Conservation (phyloP, 2,888 invertebrate species). For the Agrotis segetum region DNA sequence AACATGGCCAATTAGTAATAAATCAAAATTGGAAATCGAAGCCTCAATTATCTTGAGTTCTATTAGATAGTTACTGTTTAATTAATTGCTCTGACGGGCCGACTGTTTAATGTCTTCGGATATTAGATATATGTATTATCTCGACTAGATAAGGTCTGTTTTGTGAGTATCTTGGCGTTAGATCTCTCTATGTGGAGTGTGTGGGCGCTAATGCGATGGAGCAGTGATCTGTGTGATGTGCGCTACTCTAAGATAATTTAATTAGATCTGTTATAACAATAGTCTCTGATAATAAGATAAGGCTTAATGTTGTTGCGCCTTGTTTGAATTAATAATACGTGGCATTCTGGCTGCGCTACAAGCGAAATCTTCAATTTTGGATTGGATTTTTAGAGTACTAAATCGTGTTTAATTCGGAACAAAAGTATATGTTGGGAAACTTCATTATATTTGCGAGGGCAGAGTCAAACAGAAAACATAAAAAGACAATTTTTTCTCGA, state of each 20-base stretch:
- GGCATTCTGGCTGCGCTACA: too few species aligned
- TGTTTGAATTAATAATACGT: too few species aligned
- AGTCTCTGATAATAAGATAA: slow-evolving; percentile 1
- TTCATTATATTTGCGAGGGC: too few species aligned
- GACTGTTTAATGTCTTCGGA: slow-evolving; percentile 31
- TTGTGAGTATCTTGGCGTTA: slow-evolving; percentile 17
- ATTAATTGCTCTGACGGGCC: slow-evolving; percentile 56
- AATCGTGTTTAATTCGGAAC: too few species aligned
- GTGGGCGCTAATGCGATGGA: slow-evolving; percentile 43
- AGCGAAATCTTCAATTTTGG: too few species aligned
- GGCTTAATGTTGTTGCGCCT: neutral
- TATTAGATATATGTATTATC: slow-evolving; percentile 31
- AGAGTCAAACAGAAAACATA: too few species aligned
- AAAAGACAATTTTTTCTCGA: too few species aligned
- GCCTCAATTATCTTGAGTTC: slow-evolving; percentile 59
- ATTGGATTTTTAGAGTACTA: too few species aligned
- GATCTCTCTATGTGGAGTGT: slow-evolving; percentile 28
- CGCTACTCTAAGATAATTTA: slow-evolving; percentile 32
- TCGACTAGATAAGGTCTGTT: slow-evolving; percentile 18
- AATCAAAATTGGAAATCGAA: slow-evolving; percentile 61
- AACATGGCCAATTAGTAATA: slow-evolving; percentile 62
- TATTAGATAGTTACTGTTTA: slow-evolving; percentile 61
- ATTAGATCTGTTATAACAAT: slow-evolving; percentile 23
- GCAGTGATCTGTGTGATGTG: neutral
- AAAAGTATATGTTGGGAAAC: too few species aligned